A percentile compares a stretch with the other conserved stretches of the same genome.
Conservation (phyloP, 2,113 vertebrate species). For the Phylloscopus trochiloides region DNA sequence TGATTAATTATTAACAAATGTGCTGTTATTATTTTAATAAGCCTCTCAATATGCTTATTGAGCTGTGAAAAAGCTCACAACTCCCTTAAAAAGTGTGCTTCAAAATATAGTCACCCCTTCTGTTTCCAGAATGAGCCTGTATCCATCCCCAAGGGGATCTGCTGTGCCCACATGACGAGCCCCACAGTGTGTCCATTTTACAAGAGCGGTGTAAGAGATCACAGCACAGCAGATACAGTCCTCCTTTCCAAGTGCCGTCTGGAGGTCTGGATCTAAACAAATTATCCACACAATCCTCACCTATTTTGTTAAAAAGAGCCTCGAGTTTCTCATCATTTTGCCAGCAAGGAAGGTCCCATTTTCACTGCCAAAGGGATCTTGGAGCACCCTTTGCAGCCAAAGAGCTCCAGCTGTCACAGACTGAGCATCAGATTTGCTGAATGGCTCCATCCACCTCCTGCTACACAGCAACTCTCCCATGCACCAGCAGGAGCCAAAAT, state of each 20-base stretch:
- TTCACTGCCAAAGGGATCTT: background rate
- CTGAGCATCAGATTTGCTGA: background rate
- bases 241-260: background rate
- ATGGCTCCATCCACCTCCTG: background rate
- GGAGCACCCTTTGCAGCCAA: background rate
- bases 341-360: background rate
- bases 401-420: fast-evolving
- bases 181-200: fast-evolving
- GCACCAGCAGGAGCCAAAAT: background rate
- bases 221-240: background rate
- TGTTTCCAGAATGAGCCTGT: background rate
- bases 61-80: background rate
- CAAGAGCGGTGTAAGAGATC: background rate
- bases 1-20: constrained; percentile 45
- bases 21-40: constrained; percentile 39
- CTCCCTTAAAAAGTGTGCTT: background rate
- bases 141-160: background rate
- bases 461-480: fast-evolving
- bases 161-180: fast-evolving
- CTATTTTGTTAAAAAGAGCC: background rate
- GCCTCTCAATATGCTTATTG: background rate
- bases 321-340: fast-evolving
- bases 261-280: background rate
- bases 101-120: background rate
- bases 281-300: background rate